A percentile compares a stretch with the other conserved stretches of the same genome.
These are phyloP conservation scores for Myioborus melanocephalus DNA, from an alignment of 2,797 vertebrate species.

Conservation along the genomic window DNA sequence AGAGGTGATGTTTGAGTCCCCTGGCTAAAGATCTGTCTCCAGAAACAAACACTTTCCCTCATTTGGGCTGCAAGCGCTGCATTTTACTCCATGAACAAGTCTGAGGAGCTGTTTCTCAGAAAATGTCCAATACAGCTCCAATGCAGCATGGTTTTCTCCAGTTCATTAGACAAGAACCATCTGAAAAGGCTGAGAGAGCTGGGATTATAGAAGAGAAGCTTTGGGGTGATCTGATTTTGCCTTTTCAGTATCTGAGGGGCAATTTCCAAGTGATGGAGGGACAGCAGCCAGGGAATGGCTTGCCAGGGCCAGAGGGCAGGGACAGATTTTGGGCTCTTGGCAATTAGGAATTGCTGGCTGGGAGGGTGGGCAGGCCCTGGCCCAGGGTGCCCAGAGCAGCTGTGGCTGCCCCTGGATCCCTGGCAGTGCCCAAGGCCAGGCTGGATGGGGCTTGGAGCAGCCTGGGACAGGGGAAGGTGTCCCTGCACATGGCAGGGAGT, in stretches of 20 bases:
- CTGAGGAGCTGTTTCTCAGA: neutral
- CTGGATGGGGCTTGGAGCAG: fast-evolving
- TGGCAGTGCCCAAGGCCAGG: neutral
- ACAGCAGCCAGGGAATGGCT: neutral
- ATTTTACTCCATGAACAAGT: neutral
- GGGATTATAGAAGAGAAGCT: no score
- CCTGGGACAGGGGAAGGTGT: neutral
- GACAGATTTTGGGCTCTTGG: fast-evolving
- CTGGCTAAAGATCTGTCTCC: neutral
- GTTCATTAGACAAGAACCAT: fast-evolving
- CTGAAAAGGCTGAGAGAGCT: neutral
- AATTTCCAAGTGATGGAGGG: fast-evolving
- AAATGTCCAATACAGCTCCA: fast-evolving
- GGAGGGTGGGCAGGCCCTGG: neutral
- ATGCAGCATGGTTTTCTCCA: neutral
- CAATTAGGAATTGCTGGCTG: fast-evolving
- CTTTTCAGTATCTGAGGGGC: neutral
- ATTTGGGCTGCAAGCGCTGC: fast-evolving
- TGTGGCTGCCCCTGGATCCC: neutral
- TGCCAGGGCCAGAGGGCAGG: neutral
- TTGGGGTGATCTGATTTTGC: neutral
- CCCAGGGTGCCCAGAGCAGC: neutral
- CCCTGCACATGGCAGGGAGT: neutral
- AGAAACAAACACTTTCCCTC: neutral
- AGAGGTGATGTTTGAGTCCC: neutral